These are phyloP conservation scores for Nemapogon koenigi DNA, from an alignment of 2,888 invertebrate genomes.

Conservation along the genomic window DNA sequence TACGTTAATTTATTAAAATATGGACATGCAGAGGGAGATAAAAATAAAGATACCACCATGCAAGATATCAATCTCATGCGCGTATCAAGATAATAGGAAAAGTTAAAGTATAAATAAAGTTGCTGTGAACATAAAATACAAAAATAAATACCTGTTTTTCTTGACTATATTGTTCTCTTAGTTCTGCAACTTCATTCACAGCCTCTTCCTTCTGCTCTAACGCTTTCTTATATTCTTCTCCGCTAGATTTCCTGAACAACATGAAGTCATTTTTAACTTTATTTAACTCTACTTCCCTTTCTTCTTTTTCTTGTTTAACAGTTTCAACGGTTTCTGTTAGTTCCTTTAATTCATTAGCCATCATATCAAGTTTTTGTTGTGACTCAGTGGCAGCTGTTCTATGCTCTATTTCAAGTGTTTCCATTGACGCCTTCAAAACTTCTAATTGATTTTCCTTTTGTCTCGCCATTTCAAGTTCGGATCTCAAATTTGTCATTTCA, in stretches of 20 bases:
- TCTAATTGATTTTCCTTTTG: constrained; percentile 60
- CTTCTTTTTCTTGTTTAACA: constrained; percentile 36
- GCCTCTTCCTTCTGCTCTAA: constrained; percentile 43
- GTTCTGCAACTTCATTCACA: constrained; percentile 33
- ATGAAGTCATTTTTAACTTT: constrained; percentile 41
- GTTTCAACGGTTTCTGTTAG: constrained; percentile 36
- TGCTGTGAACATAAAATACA: background rate
- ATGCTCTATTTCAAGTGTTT: constrained; percentile 49
- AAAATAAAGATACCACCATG: background rate
- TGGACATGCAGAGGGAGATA: background rate
- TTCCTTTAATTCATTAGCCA: constrained; percentile 44
- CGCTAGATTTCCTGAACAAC: constrained; percentile 38
- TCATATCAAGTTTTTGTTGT: constrained; percentile 36
- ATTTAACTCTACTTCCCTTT: constrained; percentile 36
- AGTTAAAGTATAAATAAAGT: background rate
- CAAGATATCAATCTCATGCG: background rate
- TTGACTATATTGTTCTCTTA: constrained; percentile 35
- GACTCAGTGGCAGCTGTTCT: constrained; percentile 45
- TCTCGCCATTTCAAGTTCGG: constrained; percentile 55
- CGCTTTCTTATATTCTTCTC: constrained; percentile 44
- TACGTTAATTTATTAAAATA: background rate
- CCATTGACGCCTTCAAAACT: constrained; percentile 46
- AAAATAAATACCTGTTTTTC: constrained; percentile 41
- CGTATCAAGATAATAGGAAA: background rate
- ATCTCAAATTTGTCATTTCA: constrained; percentile 41